Evolutionary conservation across 2,888 invertebrate genomes (phyloP), one percentile per base, ranked within the genome.

Genomic region (Germaria angustata): DNA sequence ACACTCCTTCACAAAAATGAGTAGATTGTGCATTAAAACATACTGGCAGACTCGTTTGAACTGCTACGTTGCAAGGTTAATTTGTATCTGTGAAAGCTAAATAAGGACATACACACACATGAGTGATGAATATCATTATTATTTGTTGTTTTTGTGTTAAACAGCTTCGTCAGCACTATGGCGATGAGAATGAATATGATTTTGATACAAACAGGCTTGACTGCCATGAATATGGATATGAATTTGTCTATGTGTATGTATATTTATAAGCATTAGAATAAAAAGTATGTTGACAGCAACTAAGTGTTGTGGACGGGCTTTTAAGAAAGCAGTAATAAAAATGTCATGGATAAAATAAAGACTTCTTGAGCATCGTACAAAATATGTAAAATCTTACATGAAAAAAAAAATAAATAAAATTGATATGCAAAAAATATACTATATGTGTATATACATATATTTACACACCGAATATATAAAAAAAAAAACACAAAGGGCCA

Each of bases 271-370:
- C 13, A 61, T 22, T 3, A 66, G 39, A 51, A 51, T 68, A 15
- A 41, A 41, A 44, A 57, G 69, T 34, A 20, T 71, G 57, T 20
- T 57, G 69, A 57, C 55, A 69, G 55, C 55, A 57, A 44, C 32
- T 44, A 44, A 20, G 20, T 41, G n/a, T 69, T 44, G 32, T 39
- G 41, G 8, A 39, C 53, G 61, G 61, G 55, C 39, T n/a, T 57
- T 51, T 49, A 57, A 65, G 77, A 51, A 51, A 73, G 66, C 15
- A 72, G 81, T 72, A 81, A 81, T 77, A 81, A 81, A 81, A 81
- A 72, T 81, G 66, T 72, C 81, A 77, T 77, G 71, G 72, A 81
- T 77, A 72, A 72, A 66, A 77, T 72, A 28, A 81, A 77, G 81
- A 72, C 57, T 63, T 65, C 69, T 76, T 41, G 59, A 79, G 57